Evolutionary conservation across 2,797 vertebrate genomes (phyloP), one percentile per base, ranked within the genome.

Genomic region (Pagetopsis macropterus): DNA sequence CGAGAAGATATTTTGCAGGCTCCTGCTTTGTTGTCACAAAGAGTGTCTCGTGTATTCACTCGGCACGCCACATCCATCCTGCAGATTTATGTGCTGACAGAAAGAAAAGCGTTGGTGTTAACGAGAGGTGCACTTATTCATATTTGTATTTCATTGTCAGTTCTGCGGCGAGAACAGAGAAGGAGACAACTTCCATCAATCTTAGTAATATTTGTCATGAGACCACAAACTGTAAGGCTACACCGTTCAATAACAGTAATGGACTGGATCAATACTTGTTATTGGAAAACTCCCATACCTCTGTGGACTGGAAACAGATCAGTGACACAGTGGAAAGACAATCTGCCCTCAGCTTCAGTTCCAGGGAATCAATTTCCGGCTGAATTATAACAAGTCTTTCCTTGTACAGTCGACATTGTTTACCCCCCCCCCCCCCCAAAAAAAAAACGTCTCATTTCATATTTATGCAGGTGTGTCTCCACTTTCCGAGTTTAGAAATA

Each of bases 231-330:
- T 66, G 56, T 50, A 79, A 69, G 58, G 23, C 72, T 50, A 43
- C 70, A 48, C 72, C 17, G 27, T 65, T 75, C 64, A 81, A 60
- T 78, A 79, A 68, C 66, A 45, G 62, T 75, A 84, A 87, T 71
- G 70, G 67, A 73, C 31, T 23, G 64, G 76, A 77, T 87, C 84
- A 69, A 76, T 86, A 72, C 52, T 19, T 76, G 71, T 76, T 78
- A 81, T 75, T 72, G 82, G 85, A 84, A 73, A 73, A 73, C 72
- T 58, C 66, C 48, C 4, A 55, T 41, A 61, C 59, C 61, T 84
- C 69, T 51, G 52, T 61, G 75, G 58, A 70, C 40, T 75, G 67
- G 45, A 64, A 72, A 66, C 51, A 59, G 66, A 76, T 81, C 71
- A 43, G 21, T 54, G 31, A 17, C 55, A 16, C 61, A 3, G 43